phyloP scores from a whole-genome alignment of 1,140 invertebrate genomes.

The Cotesia typhae region DNA sequence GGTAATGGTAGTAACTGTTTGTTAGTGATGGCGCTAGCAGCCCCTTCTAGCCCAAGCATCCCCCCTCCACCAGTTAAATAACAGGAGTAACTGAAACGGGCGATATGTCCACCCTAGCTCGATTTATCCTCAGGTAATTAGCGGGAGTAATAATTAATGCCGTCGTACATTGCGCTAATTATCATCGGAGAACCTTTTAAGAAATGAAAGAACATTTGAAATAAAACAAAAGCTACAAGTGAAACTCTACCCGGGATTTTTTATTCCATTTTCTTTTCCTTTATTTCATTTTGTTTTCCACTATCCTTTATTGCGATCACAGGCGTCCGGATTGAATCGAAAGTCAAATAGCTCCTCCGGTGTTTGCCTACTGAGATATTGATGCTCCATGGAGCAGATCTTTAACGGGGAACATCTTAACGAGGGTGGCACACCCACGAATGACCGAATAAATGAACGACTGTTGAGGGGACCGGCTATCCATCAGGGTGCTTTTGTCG shows the following conservation, averaged over 20 bases:
- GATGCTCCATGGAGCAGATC: constrained; percentile 23
- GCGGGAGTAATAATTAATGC: constrained; percentile 68
- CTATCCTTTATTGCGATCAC: too few species aligned
- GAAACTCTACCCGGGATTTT: not conserved
- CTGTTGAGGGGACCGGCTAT: constrained; percentile 62
- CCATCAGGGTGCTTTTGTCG: constrained; percentile 68
- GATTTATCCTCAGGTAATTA: constrained; percentile 67
- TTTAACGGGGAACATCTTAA: constrained; percentile 7
- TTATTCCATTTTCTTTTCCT: too few species aligned
- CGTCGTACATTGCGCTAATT: constrained; percentile 67
- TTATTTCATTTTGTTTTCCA: constrained; percentile 14
- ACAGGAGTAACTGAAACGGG: too few species aligned
- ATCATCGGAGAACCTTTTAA: constrained; percentile 69
- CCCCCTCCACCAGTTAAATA: constrained; percentile 36
- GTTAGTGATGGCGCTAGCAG: constrained; percentile 8
- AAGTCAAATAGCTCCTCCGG: too few species aligned
- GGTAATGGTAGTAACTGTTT: constrained; percentile 56
- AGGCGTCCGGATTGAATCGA: too few species aligned
- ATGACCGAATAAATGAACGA: constrained; percentile 44
- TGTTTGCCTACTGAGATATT: constrained; percentile 2
- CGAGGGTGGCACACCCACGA: not conserved
- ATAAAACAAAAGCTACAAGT: constrained; percentile 56
- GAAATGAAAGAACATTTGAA: constrained; percentile 70
- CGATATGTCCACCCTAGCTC: constrained; percentile 46
- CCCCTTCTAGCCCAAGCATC: constrained; percentile 16